These are phyloP conservation scores for Drosophila pandora DNA, from an alignment of 1,140 invertebrate genomes.

Conservation along the genomic window DNA sequence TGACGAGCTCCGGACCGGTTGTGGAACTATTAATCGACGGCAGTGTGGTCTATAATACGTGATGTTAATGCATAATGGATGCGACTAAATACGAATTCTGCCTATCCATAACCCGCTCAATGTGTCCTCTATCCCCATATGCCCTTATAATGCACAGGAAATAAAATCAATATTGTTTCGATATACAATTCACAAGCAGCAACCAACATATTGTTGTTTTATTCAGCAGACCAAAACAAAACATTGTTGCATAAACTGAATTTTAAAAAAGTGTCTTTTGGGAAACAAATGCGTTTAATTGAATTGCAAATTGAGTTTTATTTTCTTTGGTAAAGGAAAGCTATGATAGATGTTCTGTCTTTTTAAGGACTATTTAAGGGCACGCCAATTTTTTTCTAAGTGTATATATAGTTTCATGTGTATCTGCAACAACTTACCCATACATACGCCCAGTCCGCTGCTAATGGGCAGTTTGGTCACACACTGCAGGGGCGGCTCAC, in stretches of 20 bases:
- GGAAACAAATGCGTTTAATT: not conserved
- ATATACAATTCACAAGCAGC: not conserved
- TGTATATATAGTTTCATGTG: conserved; percentile 7
- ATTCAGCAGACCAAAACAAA: not conserved
- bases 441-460: conserved; percentile 80
- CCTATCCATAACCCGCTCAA: conserved; percentile 23
- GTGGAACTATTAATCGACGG: conserved; percentile 23
- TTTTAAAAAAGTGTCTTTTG: too few relatives aligned
- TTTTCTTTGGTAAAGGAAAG: too few relatives aligned
- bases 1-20: conserved; percentile 12
- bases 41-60: conserved; percentile 52
- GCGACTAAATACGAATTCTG: conserved; percentile 45
- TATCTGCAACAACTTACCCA: conserved; percentile 69
- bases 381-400: not conserved
- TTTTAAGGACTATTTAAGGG: too few relatives aligned
- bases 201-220: not conserved
- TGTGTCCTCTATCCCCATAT: not conserved
- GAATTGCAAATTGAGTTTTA: too few relatives aligned
- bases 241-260: too few relatives aligned
- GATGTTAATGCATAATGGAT: conserved; percentile 58
- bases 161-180: conserved; percentile 1
- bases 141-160: conserved; percentile 3
- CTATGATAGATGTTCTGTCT: not conserved
- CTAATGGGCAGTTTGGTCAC: conserved; percentile 84
- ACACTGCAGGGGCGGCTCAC: conserved; percentile 91